Percentiles rank a stretch among this genome's conserved stretches.
Evolutionary conservation across 1,140 invertebrate species (phyloP).

Genomic region (Trachymyrmex septentrionalis): DNA sequence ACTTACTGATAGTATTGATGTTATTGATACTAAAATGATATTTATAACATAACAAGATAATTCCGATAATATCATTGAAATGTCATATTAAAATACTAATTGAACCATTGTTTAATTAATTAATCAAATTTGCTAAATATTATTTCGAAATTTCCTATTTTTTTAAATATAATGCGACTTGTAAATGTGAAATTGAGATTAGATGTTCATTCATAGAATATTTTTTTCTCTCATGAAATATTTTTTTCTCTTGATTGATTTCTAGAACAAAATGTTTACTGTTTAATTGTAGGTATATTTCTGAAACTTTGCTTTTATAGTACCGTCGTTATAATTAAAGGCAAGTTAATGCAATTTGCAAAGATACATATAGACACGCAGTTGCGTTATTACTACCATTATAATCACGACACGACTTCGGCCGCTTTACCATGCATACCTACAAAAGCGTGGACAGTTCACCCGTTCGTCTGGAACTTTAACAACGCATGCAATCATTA

Average conservation of each 20-base stretch:
- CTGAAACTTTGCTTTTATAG: not conserved
- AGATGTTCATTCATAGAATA: not conserved
- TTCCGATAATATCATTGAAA: not conserved
- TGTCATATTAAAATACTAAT: not conserved
- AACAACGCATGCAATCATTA: constrained; percentile 63
- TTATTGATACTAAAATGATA: not conserved
- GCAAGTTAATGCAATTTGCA: constrained; percentile 44
- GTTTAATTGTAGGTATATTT: not conserved
- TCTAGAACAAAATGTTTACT: not conserved
- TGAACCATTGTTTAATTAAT: not conserved
- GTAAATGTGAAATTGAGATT: not conserved
- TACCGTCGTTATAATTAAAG: constrained; percentile 25
- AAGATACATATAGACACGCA: constrained; percentile 22
- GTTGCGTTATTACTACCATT: constrained; percentile 29
- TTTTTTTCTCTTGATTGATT: not conserved
- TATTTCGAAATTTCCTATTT: constrained; percentile 6
- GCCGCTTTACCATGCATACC: constrained; percentile 51
- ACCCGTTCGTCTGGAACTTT: constrained; percentile 50
- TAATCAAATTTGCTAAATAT: not conserved
- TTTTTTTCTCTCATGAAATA: not conserved
- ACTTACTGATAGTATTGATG: not conserved
- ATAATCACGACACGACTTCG: constrained; percentile 31
- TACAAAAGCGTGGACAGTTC: constrained; percentile 58
- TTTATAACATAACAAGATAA: not conserved
- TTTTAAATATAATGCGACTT: not conserved